Evolutionary conservation across 2,113 vertebrate species (phyloP).

Genomic region (Notechis scutatus): DNA sequence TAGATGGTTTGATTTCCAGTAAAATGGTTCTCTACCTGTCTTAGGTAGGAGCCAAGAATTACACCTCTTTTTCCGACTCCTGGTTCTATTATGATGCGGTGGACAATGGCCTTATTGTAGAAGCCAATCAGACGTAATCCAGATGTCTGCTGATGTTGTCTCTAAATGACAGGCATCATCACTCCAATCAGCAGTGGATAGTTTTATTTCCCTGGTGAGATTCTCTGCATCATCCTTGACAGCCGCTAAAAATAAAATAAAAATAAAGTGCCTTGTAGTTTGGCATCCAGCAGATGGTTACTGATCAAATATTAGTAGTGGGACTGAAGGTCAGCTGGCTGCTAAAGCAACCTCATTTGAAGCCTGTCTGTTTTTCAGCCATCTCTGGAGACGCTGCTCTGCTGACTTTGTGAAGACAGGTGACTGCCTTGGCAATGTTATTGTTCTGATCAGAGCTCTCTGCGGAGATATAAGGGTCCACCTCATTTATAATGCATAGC

Average conservation of each 20-base stretch:
- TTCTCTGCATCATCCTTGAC: slow-evolving; percentile 67
- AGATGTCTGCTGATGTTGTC: slow-evolving; percentile 58
- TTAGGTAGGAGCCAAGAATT: slow-evolving; percentile 35
- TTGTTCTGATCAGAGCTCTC: slow-evolving; percentile 10
- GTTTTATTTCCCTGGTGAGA: slow-evolving; percentile 68
- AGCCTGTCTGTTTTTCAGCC: slow-evolving; percentile 13
- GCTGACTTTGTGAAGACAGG: slow-evolving; percentile 45
- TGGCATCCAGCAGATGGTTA: slow-evolving; percentile 72
- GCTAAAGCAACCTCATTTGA: slow-evolving; percentile 42
- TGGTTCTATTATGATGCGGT: slow-evolving; percentile 43
- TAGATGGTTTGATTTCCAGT: neutral
- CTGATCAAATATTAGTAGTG: slow-evolving; percentile 72
- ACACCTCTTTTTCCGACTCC: neutral
- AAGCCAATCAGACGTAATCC: slow-evolving; percentile 54
- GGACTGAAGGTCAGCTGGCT: slow-evolving; percentile 62
- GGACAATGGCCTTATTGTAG: slow-evolving; percentile 41
- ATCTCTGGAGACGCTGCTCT: neutral
- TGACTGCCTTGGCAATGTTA: slow-evolving; percentile 24
- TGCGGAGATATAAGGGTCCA: neutral
- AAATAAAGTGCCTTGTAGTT: slow-evolving; percentile 48
- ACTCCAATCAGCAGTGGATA: slow-evolving; percentile 63
- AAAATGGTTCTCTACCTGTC: neutral
- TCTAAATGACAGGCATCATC: slow-evolving; percentile 61
- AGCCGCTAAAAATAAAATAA: slow-evolving; percentile 27
- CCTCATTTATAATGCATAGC: slow-evolving; percentile 54